A percentile compares a stretch with the other conserved stretches of the same genome.
Conservation (phyloP, 2,888 invertebrate species). For the Mylabris sibirica region DNA sequence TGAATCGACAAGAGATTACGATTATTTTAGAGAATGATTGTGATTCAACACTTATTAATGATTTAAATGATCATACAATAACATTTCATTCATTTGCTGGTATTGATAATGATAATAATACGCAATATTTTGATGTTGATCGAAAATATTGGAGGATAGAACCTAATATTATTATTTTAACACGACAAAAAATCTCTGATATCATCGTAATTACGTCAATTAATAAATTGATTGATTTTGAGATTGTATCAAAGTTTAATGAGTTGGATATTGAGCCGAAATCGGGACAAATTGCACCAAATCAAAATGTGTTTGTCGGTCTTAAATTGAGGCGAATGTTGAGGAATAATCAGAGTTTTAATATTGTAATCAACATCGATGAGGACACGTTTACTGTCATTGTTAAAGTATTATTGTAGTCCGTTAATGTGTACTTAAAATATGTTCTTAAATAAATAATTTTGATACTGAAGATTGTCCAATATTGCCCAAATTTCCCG, state of each 20-base stretch:
- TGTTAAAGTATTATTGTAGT: constrained; percentile 43
- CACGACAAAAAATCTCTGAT: constrained; percentile 43
- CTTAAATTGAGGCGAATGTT: constrained; percentile 38
- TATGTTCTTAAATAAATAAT: neutral
- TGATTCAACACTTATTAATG: constrained; percentile 53
- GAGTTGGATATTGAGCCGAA: constrained; percentile 42
- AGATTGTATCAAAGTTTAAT: constrained; percentile 33
- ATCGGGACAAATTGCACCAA: constrained; percentile 41
- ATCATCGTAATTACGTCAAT: constrained; percentile 45
- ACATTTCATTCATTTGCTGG: constrained; percentile 51
- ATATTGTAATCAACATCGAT: constrained; percentile 48
- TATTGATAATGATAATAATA: constrained; percentile 41
- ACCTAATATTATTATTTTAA: constrained; percentile 44
- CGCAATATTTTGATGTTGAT: constrained; percentile 29
- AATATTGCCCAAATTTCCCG: too few relatives aligned
- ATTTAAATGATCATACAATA: constrained; percentile 52
- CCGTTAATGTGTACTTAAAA: neutral
- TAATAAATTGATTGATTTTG: constrained; percentile 35
- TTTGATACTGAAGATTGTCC: too few relatives aligned
- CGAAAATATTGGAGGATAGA: constrained; percentile 41
- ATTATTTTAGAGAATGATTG: constrained; percentile 57
- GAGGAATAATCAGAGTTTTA: constrained; percentile 36
- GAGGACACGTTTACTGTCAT: constrained; percentile 48
- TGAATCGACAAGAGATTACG: constrained; percentile 53
- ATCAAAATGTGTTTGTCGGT: constrained; percentile 41